Conservation (phyloP, 2,113 vertebrate species). For the Muntiacus reevesi region DNA sequence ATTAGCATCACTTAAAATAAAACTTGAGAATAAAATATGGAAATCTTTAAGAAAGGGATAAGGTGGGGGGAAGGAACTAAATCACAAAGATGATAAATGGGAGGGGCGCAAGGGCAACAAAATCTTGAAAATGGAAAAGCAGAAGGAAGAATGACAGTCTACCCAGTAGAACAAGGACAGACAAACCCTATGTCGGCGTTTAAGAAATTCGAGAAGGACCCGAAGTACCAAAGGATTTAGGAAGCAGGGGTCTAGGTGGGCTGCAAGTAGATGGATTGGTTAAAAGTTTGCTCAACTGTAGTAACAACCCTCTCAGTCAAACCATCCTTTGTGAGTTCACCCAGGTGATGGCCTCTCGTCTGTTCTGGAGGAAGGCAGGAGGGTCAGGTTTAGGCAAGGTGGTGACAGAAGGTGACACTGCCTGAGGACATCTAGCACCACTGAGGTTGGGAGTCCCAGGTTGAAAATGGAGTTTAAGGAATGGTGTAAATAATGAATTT, state of each 20-base stretch:
- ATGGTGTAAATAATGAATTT: not conserved
- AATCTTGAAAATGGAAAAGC: not conserved
- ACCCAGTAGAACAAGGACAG: not conserved
- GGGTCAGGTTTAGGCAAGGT: not conserved
- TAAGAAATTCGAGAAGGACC: not conserved
- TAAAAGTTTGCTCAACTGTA: not conserved
- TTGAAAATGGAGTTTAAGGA: not conserved
- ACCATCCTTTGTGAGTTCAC: not conserved
- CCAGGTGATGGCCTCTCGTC: not conserved
- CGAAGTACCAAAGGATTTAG: not conserved
- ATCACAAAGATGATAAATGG: not conserved
- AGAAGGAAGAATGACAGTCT: not conserved
- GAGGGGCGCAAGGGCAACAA: not conserved
- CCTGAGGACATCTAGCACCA: not conserved
- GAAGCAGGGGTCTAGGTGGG: not conserved
- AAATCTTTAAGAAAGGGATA: not conserved
- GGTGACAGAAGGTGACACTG: not conserved
- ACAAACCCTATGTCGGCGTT: not conserved
- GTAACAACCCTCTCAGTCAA: not conserved
- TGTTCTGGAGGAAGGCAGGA: not conserved
- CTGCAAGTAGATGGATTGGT: not conserved
- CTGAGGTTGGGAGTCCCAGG: not conserved
- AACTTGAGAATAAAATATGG: not conserved
- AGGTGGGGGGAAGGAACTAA: not conserved
- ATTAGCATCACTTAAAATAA: not conserved